These are phyloP conservation scores for Oostethus manadensis DNA, from an alignment of 2,113 vertebrate species.

Conservation along the genomic window DNA sequence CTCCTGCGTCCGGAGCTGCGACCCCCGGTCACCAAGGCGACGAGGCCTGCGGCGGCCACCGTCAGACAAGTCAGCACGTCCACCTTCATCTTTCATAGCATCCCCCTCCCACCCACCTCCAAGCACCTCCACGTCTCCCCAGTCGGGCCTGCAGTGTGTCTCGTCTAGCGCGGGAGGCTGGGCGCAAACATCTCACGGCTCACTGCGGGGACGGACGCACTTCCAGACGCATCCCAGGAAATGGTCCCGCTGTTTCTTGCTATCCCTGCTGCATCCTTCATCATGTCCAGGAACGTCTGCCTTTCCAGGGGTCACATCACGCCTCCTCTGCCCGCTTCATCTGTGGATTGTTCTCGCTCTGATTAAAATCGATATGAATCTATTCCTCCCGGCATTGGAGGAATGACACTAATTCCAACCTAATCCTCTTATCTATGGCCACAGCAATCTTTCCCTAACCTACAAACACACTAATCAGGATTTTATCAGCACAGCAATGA, in stretches of 20 bases:
- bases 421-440: slow-evolving; percentile 70
- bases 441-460: slow-evolving; percentile 68
- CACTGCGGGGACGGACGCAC: background rate
- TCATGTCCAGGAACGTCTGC: slow-evolving; percentile 12
- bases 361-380: slow-evolving; percentile 72
- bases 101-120: background rate
- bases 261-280: background rate
- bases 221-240: background rate
- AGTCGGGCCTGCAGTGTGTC: background rate
- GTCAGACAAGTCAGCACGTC: slow-evolving; percentile 35
- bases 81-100: slow-evolving; percentile 51
- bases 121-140: slow-evolving; percentile 11
- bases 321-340: slow-evolving; percentile 15
- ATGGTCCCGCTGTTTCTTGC: background rate
- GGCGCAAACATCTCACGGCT: slow-evolving; percentile 22
- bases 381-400: slow-evolving; percentile 52
- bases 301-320: slow-evolving; percentile 4
- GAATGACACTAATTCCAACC: slow-evolving; percentile 72
- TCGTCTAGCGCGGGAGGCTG: slow-evolving; percentile 13
- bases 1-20: slow-evolving; percentile 50
- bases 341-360: slow-evolving; percentile 37
- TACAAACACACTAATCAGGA: slow-evolving; percentile 62
- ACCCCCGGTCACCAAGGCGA: slow-evolving; percentile 37
- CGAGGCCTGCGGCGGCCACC: slow-evolving; percentile 33
- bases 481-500: slow-evolving; percentile 42